Conservation (phyloP, 2,113 vertebrate species). For the Lamprologus sp. region DNA sequence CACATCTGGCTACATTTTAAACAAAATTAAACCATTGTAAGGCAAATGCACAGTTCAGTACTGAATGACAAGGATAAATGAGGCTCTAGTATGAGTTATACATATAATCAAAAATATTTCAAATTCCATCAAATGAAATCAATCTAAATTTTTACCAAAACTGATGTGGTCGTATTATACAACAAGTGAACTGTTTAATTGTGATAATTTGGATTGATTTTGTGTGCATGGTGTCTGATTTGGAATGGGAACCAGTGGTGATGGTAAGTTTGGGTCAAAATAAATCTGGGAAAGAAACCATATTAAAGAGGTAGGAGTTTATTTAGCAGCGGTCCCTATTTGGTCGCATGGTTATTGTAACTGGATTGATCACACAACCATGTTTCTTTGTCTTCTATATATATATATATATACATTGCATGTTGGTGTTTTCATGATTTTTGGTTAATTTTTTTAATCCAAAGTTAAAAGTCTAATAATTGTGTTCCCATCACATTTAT, state of each 20-base stretch:
- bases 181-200: neutral
- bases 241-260: slow-evolving; percentile 41
- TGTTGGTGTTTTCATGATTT: neutral
- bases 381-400: neutral
- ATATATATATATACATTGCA: neutral
- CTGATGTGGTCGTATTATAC: neutral
- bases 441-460: neutral
- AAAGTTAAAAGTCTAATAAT: neutral
- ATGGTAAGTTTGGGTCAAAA: slow-evolving; percentile 70
- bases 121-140: neutral
- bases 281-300: slow-evolving; percentile 48
- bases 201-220: slow-evolving; percentile 15
- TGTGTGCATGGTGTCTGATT: slow-evolving; percentile 62
- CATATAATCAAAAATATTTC: neutral
- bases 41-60: neutral
- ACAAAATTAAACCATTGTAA: neutral
- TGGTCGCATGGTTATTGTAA: neutral
- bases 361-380: neutral
- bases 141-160: neutral
- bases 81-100: neutral
- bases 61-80: neutral
- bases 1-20: neutral
- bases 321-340: slow-evolving; percentile 14
- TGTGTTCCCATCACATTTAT: neutral
- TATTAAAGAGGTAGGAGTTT: slow-evolving; percentile 67